Evolutionary conservation across 2,888 invertebrate genomes (phyloP).

Genomic region (Ichneumoninae sp.): DNA sequence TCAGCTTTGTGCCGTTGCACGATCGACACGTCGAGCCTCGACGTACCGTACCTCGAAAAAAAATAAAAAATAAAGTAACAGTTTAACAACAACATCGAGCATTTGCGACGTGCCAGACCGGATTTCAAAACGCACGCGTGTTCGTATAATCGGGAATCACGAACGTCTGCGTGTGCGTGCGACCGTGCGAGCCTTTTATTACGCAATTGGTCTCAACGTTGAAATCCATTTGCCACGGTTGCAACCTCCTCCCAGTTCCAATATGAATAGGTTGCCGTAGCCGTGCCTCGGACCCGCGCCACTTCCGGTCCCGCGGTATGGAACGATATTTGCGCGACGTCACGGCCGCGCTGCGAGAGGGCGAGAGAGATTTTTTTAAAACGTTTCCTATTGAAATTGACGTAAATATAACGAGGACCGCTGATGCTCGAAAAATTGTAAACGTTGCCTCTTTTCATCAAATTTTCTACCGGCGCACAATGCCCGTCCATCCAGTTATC

Average conservation of each 20-base stretch:
- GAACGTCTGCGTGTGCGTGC: background rate
- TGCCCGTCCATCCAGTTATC: slow-evolving; percentile 4
- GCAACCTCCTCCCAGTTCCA: slow-evolving; percentile 25
- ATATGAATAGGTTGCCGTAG: slow-evolving; percentile 52
- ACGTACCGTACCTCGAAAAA: too few relatives aligned
- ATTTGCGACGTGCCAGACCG: background rate
- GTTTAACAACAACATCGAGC: background rate
- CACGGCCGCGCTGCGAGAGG: background rate
- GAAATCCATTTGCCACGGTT: slow-evolving; percentile 63
- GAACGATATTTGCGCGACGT: background rate
- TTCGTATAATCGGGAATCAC: slow-evolving; percentile 45
- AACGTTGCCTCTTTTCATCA: slow-evolving; percentile 23
- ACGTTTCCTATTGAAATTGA: slow-evolving; percentile 32
- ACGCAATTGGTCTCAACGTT: slow-evolving; percentile 57
- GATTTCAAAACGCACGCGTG: slow-evolving; percentile 5
- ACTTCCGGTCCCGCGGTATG: slow-evolving; percentile 39
- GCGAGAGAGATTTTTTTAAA: slow-evolving; percentile 36
- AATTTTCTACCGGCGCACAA: slow-evolving; percentile 12
- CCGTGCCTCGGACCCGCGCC: slow-evolving; percentile 6
- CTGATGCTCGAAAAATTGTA: slow-evolving; percentile 32
- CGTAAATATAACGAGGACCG: slow-evolving; percentile 44
- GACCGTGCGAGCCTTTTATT: slow-evolving; percentile 55
- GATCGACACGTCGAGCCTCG: too few relatives aligned
- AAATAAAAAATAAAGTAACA: background rate
- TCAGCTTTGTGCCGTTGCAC: too few relatives aligned